Base-by-base conservation (phyloP, 2,888 invertebrate genomes). In the Drosophila testacea region DNA sequence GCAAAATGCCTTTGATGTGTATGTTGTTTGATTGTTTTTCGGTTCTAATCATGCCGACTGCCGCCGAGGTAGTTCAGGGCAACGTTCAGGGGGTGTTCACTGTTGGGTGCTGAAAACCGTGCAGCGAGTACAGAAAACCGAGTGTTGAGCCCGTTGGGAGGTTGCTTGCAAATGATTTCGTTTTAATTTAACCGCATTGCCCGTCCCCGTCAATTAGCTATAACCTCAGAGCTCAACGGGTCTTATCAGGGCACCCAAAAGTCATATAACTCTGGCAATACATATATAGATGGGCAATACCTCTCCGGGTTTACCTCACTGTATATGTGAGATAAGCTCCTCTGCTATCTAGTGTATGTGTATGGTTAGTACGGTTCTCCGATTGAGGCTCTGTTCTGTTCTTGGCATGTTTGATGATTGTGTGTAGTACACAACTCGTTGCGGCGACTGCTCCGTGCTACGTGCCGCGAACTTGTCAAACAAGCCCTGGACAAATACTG, bases 11-110 rank as follows among this genome's bases (percentile, higher is more conserved):
- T 91, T 91, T 91, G 91, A 91, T 79, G 90, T 91, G 77, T 89
- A 74, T 77, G 83, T 76, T 89, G 90, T 91, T 91, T 91, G 90
- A 90, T 91, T 91, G 91, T 90, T 76, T 79, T 77, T 76, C 36
- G 82, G 91, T 81, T 88, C 89, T 89, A 90, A 87, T 90, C 90
- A 88, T 89, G 85, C 88, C 81, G 84, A 88, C 90, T 90, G 91
- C 91, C 91, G 91, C 89, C 89, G 73, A 69, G 61, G 81, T 86
- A 88, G 84, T 83, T 71, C 67, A 46, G 50, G 38, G 36, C 59
- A 54, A n/a, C 27, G 9, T 30, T 57, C 34, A 22, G 50, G 50
- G 34, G 50, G 57, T 36, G n/a, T 22, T 5, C 38, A 30, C 42
- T 22, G 13, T 9, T 6, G 34, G 9, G 38, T 16, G 32, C 34